Conservation (phyloP, 2,797 vertebrate species). For the Hippopotamyrus pictus region DNA sequence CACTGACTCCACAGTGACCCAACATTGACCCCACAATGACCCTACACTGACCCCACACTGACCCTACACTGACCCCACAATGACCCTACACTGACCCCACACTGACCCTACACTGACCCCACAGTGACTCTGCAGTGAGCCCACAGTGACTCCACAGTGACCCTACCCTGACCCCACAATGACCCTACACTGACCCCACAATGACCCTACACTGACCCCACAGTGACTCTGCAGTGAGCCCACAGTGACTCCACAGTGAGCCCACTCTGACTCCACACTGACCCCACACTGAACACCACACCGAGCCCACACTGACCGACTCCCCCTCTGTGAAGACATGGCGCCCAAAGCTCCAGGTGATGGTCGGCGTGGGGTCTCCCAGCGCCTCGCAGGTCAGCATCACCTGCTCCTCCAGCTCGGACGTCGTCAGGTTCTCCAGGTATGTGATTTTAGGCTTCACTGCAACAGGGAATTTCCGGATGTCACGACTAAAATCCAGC, state of each 20-base stretch:
- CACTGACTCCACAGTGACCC: background rate
- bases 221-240: background rate
- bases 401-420: slow-evolving; percentile 89
- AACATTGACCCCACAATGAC: background rate
- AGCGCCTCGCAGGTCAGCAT: slow-evolving; percentile 92
- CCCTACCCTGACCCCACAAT: background rate
- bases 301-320: slow-evolving; percentile 52
- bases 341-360: slow-evolving; percentile 82
- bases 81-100: background rate
- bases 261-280: background rate
- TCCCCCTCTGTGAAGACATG: slow-evolving; percentile 85
- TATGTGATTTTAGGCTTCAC: slow-evolving; percentile 96
- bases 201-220: too few species aligned
- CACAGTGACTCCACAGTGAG: background rate
- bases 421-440: slow-evolving; percentile 83
- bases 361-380: slow-evolving; percentile 90
- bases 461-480: slow-evolving; percentile 43
- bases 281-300: background rate
- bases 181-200: too few species aligned
- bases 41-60: background rate
- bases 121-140: background rate
- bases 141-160: background rate
- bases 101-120: background rate
- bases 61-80: background rate
- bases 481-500: background rate